These are phyloP conservation scores for Acrobasis repandana DNA, from an alignment of 2,888 invertebrate genomes.

Conservation along the genomic window DNA sequence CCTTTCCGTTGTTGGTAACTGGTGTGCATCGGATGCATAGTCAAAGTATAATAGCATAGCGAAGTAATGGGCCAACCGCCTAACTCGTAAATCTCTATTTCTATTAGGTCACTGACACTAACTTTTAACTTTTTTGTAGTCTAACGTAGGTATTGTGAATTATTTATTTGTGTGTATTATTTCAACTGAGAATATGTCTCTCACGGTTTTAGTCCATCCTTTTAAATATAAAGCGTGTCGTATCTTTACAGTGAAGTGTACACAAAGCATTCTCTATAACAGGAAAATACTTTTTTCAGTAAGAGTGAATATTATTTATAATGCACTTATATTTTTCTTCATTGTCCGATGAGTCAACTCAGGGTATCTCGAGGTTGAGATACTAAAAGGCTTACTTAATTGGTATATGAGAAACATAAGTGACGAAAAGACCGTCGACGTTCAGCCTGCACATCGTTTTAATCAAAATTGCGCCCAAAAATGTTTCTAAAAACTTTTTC, in stretches of 20 bases:
- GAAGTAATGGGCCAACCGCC: slow-evolving; percentile 13
- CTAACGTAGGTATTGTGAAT: neutral
- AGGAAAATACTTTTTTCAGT: too few relatives aligned
- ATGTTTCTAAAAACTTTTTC: slow-evolving; percentile 2
- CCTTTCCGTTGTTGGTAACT: slow-evolving; percentile 2
- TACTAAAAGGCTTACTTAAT: too few relatives aligned
- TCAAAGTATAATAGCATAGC: slow-evolving; percentile 7
- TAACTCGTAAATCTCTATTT: slow-evolving; percentile 19
- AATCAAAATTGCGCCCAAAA: neutral
- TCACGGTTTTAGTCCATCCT: neutral
- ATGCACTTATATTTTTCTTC: too few relatives aligned
- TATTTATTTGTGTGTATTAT: neutral
- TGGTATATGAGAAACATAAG: too few relatives aligned
- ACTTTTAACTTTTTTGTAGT: slow-evolving; percentile 12
- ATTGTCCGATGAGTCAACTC: too few relatives aligned
- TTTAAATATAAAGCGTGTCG: neutral
- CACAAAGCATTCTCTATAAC: too few relatives aligned
- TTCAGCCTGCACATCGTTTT: neutral
- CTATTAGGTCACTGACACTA: slow-evolving; percentile 18
- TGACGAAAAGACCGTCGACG: too few relatives aligned
- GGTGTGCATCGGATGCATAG: slow-evolving; percentile 14
- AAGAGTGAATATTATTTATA: too few relatives aligned
- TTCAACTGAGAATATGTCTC: neutral
- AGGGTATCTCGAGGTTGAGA: too few relatives aligned
- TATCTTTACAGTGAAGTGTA: too few relatives aligned